Evolutionary conservation across 2,113 vertebrate species (phyloP).

Genomic region (Nothoprocta perdicaria): DNA sequence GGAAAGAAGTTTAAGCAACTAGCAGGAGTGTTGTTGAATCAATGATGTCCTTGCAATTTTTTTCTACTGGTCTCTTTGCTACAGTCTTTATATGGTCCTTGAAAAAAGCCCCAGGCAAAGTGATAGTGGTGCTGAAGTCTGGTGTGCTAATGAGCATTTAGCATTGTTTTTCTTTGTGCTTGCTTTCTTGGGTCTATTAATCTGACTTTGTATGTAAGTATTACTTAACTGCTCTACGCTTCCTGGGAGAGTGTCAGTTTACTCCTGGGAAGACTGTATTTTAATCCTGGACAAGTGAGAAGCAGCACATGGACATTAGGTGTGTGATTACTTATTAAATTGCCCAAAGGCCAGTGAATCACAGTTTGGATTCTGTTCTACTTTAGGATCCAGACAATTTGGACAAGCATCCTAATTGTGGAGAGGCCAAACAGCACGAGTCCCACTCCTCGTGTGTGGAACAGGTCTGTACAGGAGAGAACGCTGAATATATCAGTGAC

Average conservation of each 20-base stretch:
- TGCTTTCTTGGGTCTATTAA: neutral
- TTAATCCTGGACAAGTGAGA: neutral
- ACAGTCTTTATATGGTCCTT: neutral
- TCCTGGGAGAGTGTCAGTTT: neutral
- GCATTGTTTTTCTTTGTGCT: neutral
- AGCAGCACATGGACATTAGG: neutral
- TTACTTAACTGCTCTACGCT: neutral
- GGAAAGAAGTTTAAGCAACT: slow-evolving; percentile 9
- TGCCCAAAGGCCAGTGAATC: neutral
- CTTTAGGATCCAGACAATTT: neutral
- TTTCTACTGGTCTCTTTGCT: neutral
- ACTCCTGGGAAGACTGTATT: neutral
- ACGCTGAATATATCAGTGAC: neutral
- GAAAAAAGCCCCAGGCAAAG: neutral
- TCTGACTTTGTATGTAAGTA: neutral
- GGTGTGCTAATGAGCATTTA: neutral
- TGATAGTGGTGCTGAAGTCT: neutral
- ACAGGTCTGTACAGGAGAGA: neutral
- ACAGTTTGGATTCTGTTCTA: neutral
- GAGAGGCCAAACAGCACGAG: neutral
- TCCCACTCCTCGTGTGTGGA: rapidly evolving
- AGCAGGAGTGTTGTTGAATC: slow-evolving; percentile 25
- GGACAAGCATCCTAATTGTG: neutral
- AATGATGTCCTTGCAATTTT: neutral
- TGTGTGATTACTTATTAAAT: neutral